phyloP scores from a whole-genome alignment of 30 jellyfish, hydroid and myxozoan genomes.

The Turritopsis rubra region DNA sequence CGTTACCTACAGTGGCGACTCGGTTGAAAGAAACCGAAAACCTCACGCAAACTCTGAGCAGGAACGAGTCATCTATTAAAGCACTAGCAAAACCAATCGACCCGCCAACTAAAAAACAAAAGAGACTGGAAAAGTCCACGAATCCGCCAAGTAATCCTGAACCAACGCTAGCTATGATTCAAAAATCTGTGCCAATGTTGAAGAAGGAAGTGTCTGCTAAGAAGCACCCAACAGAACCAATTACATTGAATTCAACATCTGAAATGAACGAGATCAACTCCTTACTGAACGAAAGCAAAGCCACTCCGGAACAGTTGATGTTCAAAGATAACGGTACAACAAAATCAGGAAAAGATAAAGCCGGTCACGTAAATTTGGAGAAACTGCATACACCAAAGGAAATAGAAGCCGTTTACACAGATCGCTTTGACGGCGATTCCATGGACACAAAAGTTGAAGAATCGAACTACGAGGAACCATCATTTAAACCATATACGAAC shows the following conservation, averaged over 20 bases:
- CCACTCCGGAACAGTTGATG: neutral
- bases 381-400: slow-evolving; percentile 11
- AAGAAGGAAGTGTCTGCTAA: neutral
- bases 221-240: neutral
- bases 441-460: neutral
- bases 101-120: neutral
- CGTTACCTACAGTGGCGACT: neutral
- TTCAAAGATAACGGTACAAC: neutral
- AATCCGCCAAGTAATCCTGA: neutral
- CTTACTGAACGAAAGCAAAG: neutral
- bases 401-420: slow-evolving; percentile 13
- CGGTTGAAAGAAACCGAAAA: neutral
- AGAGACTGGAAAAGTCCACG: neutral
- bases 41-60: neutral
- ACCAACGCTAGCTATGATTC: neutral
- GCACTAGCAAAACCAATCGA: neutral
- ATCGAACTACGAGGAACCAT: neutral
- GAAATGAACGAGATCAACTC: neutral
- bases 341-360: neutral
- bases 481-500: slow-evolving; percentile 2
- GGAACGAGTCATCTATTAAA: neutral
- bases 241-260: neutral
- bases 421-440: slow-evolving; percentile 7
- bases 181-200: neutral
- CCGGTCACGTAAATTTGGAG: too few relatives aligned